Base-by-base conservation (phyloP, 2,113 vertebrate species). In the Tympanuchus pallidicinctus region DNA sequence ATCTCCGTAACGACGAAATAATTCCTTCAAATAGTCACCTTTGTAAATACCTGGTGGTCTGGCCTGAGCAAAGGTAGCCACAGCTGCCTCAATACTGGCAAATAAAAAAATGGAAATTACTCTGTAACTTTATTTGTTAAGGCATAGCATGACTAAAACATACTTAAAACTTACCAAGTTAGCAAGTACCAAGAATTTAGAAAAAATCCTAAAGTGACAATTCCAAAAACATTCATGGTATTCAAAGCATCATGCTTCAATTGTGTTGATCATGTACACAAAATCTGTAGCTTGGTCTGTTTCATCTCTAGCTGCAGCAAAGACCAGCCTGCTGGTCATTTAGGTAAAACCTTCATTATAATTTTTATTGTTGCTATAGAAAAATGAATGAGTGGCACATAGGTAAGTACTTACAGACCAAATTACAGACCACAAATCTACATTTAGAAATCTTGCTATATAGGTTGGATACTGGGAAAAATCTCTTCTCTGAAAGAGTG, bases 41-140 rank as follows among this genome's bases (percentile, higher is more conserved):
- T 99, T 99, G 96, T 99, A 99, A 98, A 99, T 99, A 95, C 99
- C 99, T 19, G 99, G 99, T 64, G 99, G 98, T 85, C 99, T 98
- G 82, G 99, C 98, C 93, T 98, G 98, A 86, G 98, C 96, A 96
- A 99, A 99, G 80, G 98, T 98, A 56, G 98, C 98, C 94, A 99
- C 99, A 59, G 99, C 99, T 95, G 99, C 99, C 96, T 99, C 99
- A 79, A 99, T 92, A 89, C 99, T 99, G 98, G 92, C 47, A 75
- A 86, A 96, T 50, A 94, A 94, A 96, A 96, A 96, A 67, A 32
- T 81, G 60, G 77, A 94, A 73, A 84, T 91, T 92, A 36, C 57
- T 85, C 64, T 40, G 22, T 9, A 47, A 42, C 10, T 38, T 57
- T 8, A 27, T 40, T 27, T 63, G 24, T 40, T 18, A 64, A 28